These are phyloP conservation scores for Clytia hemisphaerica DNA, from an alignment of 30 jellyfish, hydroid and myxozoan species.

Conservation along the genomic window DNA sequence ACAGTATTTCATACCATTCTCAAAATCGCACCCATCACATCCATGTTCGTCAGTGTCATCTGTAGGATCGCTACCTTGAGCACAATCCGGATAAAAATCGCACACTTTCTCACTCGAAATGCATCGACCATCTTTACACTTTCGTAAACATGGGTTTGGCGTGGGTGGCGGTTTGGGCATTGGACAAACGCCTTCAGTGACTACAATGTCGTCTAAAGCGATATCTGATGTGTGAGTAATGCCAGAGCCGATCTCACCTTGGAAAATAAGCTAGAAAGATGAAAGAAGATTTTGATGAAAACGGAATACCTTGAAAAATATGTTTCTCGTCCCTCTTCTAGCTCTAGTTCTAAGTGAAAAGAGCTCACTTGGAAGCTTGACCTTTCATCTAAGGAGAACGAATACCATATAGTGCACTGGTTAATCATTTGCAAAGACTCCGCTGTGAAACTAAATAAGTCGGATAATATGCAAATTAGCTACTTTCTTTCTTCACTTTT, in stretches of 20 bases:
- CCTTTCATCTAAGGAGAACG: no score
- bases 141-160: slow-evolving; percentile 87
- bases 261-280: slow-evolving; percentile 67
- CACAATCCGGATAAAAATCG: slow-evolving; percentile 90
- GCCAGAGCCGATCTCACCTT: slow-evolving; percentile 71
- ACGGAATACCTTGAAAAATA: no score
- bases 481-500: no score
- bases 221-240: slow-evolving; percentile 58
- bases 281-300: no score
- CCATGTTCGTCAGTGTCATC: slow-evolving; percentile 80
- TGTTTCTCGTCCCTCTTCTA: no score
- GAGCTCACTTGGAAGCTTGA: no score
- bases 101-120: slow-evolving; percentile 71
- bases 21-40: slow-evolving; percentile 94
- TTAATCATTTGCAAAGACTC: no score
- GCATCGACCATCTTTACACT: slow-evolving; percentile 54
- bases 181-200: slow-evolving; percentile 62
- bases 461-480: no score
- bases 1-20: slow-evolving; percentile 80
- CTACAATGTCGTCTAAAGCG: slow-evolving; percentile 71
- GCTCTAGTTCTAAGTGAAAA: no score
- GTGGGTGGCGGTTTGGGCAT: slow-evolving; percentile 90
- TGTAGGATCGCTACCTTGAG: slow-evolving; percentile 38
- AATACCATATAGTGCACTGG: no score
- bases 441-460: no score